Base-by-base conservation (phyloP, 2,113 vertebrate genomes). In the Probosciger aterrimus region DNA sequence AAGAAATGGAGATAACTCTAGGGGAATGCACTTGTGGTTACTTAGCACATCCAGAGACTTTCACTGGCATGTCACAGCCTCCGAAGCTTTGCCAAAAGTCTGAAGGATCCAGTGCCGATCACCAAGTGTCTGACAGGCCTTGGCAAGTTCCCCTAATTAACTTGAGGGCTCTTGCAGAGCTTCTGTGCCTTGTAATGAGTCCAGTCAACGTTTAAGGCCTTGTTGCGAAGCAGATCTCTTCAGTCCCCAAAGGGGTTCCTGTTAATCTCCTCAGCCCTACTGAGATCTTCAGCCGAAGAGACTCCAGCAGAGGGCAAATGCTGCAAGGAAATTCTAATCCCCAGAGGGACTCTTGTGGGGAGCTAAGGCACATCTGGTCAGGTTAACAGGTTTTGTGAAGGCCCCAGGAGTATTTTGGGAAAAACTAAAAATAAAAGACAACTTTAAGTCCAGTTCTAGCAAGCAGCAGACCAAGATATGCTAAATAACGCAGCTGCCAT, bases 121-220 rank as follows among this genome's bases (percentile, higher is more conserved):
- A 93, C 77, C 67, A 82, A 95, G 86, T 60, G 70, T 85, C 78
- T 96, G 96, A 95, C 95, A 96, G 62, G 70, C n/a, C 41, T 93
- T 97, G 95, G 95, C 94, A 96, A 95, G 49, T 92, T 93, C 68
- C 31, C 37, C 57, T 94, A 95, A 95, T 97, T 95, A 94, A 94
- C 90, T 90, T 67, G 44, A 92, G 86, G 79, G 20, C 80, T 69
- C 82, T 92, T 92, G 86, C 90, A 92, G 88, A 95, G 87, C 57
- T 90, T 85, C 73, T 86, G 60, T 31, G 4, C n/a, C 30, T 92
- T 8, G 1, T 93, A 86, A 81, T 59, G 44, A 94, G 39, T 65
- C 41, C 37, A 73, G 82, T 77, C 57, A 81, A 82, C 64, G 30
- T 91, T 84, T 95, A 92, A 86, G 90, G 16, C 23, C 79, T 62